Percentiles rank a stretch among this genome's conserved stretches.
phyloP scores from a whole-genome alignment of 1,140 invertebrate genomes.

The Drosophila novamexicana region DNA sequence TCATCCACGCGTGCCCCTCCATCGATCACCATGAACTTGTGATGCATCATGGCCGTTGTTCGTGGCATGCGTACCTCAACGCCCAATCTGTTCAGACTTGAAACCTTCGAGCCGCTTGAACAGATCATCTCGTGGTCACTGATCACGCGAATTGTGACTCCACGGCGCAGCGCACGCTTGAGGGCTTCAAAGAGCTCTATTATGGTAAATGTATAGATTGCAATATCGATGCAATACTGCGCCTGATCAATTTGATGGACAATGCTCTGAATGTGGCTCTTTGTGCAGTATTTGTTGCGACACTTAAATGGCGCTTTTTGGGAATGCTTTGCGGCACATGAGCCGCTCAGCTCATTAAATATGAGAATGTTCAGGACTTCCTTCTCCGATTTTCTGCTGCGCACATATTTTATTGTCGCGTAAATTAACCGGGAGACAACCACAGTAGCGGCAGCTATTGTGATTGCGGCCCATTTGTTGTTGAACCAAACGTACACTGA shows the following conservation, averaged over 20 bases:
- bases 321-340: neutral
- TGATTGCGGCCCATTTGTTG: neutral
- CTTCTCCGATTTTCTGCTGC: neutral
- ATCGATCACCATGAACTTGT: conserved; percentile 74
- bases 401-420: neutral
- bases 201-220: conserved; percentile 70
- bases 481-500: conserved; percentile 14
- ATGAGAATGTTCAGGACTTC: conserved; percentile 44
- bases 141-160: conserved; percentile 60
- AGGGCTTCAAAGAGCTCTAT: conserved; percentile 28
- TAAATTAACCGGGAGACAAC: conserved; percentile 14
- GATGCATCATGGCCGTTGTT: conserved; percentile 65
- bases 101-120: conserved; percentile 48
- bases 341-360: conserved; percentile 51
- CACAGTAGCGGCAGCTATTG: neutral
- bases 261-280: conserved; percentile 29
- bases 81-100: neutral
- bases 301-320: neutral
- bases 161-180: conserved; percentile 45
- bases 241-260: conserved; percentile 54
- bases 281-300: conserved; percentile 45
- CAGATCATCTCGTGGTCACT: conserved; percentile 61
- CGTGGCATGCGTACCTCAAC: conserved; percentile 51
- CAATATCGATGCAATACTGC: conserved; percentile 62
- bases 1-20: conserved; percentile 29